Base-by-base conservation (phyloP, 2,888 invertebrate species). In the Lamellibrachia columna region DNA sequence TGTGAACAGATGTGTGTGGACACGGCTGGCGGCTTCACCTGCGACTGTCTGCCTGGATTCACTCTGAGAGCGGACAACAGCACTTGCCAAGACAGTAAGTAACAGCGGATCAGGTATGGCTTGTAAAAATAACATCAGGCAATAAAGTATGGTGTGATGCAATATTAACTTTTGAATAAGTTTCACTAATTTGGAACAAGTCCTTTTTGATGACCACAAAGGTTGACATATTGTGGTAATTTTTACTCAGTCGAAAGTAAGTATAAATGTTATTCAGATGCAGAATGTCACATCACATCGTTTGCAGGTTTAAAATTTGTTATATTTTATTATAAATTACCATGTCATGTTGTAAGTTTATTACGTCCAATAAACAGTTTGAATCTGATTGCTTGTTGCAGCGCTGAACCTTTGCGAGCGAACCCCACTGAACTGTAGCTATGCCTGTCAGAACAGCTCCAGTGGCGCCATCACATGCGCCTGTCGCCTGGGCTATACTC, bases 1-100 rank as follows among this genome's bases (percentile, higher is more conserved):
- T 92, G 93, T 11, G 91, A 93, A n/a, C 90, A 90, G 90, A 92
- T 52, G 15, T 94, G 94, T 90, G 92, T 91, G 90, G 94, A 94
- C 93, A 93, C 92, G 0, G 55, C 90, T 8, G 94, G 94, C 7
- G 93, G 94, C 15, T 94, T 55, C 58, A 92, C 28, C 28, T 93
- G 93, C 58, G 40, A n/a, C 8, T 93, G 93, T 90, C 40, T 22
- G 8, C 28, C 53, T 3, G 91, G 92, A 3, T 93, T 58, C 90
- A 90, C 28, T 40, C 90, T 92, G 2, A 90, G 53, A 22, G n/a
- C 0, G 2, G 91, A 91, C 53, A 91, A 52, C 58, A 55, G 40
- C 40, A 91, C 91, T 55, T 91, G 91, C n/a, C n/a, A 52, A n/a
- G 53, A 91, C 53, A 91, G 91, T 91, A n/a, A 91, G 91, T 53